Conservation (phyloP, 1,140 invertebrate species). For the Pogonognathellus flavescens region DNA sequence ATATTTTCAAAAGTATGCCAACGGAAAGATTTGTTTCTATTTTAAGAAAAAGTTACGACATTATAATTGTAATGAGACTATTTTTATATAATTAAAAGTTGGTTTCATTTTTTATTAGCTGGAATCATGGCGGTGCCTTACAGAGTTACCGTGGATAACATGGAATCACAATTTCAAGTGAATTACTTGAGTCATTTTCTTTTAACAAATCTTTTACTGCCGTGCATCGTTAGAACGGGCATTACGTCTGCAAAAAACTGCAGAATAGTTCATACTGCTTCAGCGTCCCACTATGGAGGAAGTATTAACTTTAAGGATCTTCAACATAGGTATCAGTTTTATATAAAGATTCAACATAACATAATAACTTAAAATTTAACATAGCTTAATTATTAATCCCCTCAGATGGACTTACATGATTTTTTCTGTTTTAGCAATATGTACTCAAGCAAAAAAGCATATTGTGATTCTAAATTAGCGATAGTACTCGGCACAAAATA, state of each 20-base stretch:
- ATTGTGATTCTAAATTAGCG: slow-evolving; percentile 89
- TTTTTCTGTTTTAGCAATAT: slow-evolving; percentile 46
- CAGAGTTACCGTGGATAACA: slow-evolving; percentile 81
- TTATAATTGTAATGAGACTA: neutral
- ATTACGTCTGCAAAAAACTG: slow-evolving; percentile 68
- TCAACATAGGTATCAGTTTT: slow-evolving; percentile 82
- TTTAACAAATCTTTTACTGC: slow-evolving; percentile 85
- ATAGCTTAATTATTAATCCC: no score
- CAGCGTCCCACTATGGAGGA: slow-evolving; percentile 78
- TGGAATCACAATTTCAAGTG: slow-evolving; percentile 85
- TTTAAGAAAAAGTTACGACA: neutral
- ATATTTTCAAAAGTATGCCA: no score
- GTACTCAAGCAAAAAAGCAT: slow-evolving; percentile 72
- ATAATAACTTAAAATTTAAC: no score
- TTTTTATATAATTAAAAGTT: neutral
- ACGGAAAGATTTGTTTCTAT: no score
- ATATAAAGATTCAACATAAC: no score
- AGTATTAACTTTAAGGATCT: slow-evolving; percentile 79
- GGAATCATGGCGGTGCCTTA: slow-evolving; percentile 89
- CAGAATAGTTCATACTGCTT: slow-evolving; percentile 89
- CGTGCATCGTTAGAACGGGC: slow-evolving; percentile 72
- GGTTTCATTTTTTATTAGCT: slow-evolving; percentile 72
- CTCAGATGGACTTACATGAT: no score
- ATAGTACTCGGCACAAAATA: slow-evolving; percentile 83
- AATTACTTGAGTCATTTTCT: slow-evolving; percentile 93